Evolutionary conservation across 2,113 vertebrate species (phyloP), one percentile per base, ranked within the genome.

Genomic region (Malurus alboscapulatus): DNA sequence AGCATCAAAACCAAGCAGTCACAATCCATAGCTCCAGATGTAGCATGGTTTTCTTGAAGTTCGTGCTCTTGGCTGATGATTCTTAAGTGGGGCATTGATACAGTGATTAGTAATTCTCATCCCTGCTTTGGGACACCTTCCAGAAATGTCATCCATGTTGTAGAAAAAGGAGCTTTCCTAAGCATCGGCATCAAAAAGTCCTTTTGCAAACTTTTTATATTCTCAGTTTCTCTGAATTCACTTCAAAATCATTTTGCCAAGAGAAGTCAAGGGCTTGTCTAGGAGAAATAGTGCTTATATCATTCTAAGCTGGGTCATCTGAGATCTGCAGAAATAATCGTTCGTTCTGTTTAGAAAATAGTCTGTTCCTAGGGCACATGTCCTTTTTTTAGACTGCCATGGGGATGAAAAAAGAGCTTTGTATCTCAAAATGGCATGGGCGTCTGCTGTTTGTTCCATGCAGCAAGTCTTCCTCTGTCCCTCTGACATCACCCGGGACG

Each of bases 321-420:
- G 91, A 92, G 92, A 87, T 65, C 68, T 45, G 72, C 94, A 90
- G 94, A 93, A 96, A 95, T 94, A 96, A 94, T 91, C 11, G 0
- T 65, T 32, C 2, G 4, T 84, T 95, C 76, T 94, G 90, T 94
- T 94, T 95, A 74, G 93, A 86, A 96, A 96, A 96, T 94, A 95
- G 61, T 88, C 93, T 94, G 90, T 95, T 96, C 93, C 95, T 96
- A 92, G 92, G 93, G 94, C 95, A 90, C 85, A 95, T 75, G 90
- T 92, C 90, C 95, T 94, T 92, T 96, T 96, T 96, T 94, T 96
- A 94, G 94, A 48, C 74, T 45, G 68, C 92, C 75, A 6, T 1
- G 30, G 75, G 79, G 87, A 95, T 95, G 93, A 95, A 95, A 95
- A 95, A 90, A 86, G 93, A 77, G 82, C 96, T 96, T 95, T 96